Conservation (phyloP, 2,113 vertebrate genomes). For the Charadrius vociferus region DNA sequence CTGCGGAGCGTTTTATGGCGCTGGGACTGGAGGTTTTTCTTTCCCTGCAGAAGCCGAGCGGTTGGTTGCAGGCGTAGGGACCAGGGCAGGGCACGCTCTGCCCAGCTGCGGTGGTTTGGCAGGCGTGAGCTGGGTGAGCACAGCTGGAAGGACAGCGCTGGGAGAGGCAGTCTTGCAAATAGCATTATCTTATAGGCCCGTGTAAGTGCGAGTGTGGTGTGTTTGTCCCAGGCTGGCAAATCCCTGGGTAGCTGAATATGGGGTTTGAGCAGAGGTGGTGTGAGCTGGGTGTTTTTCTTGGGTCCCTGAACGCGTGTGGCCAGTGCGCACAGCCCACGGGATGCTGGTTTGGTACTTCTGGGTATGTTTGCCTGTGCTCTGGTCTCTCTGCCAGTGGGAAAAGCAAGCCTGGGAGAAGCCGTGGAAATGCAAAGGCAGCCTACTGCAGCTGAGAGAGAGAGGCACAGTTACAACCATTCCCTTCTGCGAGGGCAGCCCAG, state of each 20-base stretch:
- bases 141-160: neutral
- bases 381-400: neutral
- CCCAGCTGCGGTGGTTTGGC: fast-evolving
- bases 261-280: neutral
- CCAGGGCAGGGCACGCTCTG: fast-evolving
- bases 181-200: fast-evolving
- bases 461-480: neutral
- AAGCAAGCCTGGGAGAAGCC: neutral
- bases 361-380: neutral
- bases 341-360: neutral
- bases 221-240: neutral
- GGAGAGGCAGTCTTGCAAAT: neutral
- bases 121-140: neutral
- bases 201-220: fast-evolving
- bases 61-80: neutral
- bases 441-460: neutral
- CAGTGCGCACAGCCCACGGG: fast-evolving
- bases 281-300: neutral
- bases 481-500: neutral
- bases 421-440: neutral
- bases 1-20: neutral
- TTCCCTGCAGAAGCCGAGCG: neutral
- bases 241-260: neutral
- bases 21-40: neutral
- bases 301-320: fast-evolving